Percentiles rank a stretch among this genome's conserved stretches.
Conservation (phyloP, 2,888 invertebrate genomes). For the Corbicula japonica region DNA sequence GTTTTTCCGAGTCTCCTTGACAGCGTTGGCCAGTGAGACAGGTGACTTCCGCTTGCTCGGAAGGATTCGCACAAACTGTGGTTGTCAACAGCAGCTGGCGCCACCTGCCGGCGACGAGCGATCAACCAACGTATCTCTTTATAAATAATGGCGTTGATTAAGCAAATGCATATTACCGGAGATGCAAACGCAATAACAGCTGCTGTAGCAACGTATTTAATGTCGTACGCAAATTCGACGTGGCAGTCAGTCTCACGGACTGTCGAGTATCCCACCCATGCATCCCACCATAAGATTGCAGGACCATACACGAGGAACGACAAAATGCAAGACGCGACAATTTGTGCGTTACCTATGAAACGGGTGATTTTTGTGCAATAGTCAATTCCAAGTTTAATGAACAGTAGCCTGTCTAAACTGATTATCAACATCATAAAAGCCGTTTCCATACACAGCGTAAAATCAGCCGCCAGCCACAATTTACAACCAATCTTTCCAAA, state of each 20-base stretch:
- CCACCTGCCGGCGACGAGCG: neutral
- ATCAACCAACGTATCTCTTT: constrained; percentile 57
- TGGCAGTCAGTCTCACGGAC: constrained; percentile 69
- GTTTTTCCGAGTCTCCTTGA: neutral
- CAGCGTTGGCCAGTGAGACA: constrained; percentile 1
- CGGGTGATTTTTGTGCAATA: constrained; percentile 67
- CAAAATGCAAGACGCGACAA: constrained; percentile 68
- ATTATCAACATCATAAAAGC: constrained; percentile 73
- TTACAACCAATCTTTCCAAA: constrained; percentile 74
- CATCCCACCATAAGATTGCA: constrained; percentile 74
- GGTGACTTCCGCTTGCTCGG: neutral
- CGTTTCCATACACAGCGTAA: constrained; percentile 71
- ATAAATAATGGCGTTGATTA: constrained; percentile 66
- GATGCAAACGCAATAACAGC: constrained; percentile 71
- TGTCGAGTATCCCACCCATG: constrained; percentile 62
- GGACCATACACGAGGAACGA: constrained; percentile 72
- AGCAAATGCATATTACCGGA: constrained; percentile 58
- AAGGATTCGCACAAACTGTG: neutral
- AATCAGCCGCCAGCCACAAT: constrained; percentile 69
- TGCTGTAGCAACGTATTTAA: constrained; percentile 60
- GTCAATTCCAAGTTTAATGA: constrained; percentile 64
- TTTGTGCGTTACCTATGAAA: constrained; percentile 49
- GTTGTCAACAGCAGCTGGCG: neutral
- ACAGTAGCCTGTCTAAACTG: constrained; percentile 71
- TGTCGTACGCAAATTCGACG: constrained; percentile 70